Base-by-base conservation (phyloP, 1,140 invertebrate species). In the Drosophila lini region DNA sequence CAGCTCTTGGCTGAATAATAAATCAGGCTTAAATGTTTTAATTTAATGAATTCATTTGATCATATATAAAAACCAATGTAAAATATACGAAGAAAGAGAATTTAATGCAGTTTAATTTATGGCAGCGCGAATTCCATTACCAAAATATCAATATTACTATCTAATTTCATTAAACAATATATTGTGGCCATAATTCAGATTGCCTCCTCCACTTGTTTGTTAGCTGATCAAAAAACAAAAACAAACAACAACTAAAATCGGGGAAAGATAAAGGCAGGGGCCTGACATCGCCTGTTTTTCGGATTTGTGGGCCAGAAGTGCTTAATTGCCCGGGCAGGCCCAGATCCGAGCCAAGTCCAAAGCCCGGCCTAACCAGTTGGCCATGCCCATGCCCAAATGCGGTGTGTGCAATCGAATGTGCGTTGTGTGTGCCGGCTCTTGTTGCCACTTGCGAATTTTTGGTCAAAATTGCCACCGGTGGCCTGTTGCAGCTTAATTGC, bases 381-480 rank as follows among this genome's bases (percentile, higher is more conserved):
- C 76, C 80, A 67, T 70, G 75, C 74, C 48, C 55, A 77, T 62
- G 67, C 52, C 71, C 71, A 65, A 52, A 45, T 50, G 69, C 34
- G 73, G 62, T 45, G 31, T 75, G 34, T 62, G 38, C 75, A 45
- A 41, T 47, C 22, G 22, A 25, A 47, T 47, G 44, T 25, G 45
- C 45, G 19, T 19, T 22, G 22, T 25, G 25, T 47, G 44, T 25
- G 45, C 45, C 22, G 45, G 45, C 22, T 47, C 44, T 47, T 47
- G 44, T 34, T 31, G 50, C 50, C 50, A 36, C 22, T 36, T 32
- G 28, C 65, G 45, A 82, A 69, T 86, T 77, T 88, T 77, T 88
- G 80, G 80, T 50, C 71, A 88, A 86, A 86, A 80, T 63, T 80
- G 79, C 58, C 59, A 61, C 34, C 57, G 70, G 58, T 58, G 48